Conservation (phyloP, 2,888 invertebrate genomes). For the Noctua janthe region DNA sequence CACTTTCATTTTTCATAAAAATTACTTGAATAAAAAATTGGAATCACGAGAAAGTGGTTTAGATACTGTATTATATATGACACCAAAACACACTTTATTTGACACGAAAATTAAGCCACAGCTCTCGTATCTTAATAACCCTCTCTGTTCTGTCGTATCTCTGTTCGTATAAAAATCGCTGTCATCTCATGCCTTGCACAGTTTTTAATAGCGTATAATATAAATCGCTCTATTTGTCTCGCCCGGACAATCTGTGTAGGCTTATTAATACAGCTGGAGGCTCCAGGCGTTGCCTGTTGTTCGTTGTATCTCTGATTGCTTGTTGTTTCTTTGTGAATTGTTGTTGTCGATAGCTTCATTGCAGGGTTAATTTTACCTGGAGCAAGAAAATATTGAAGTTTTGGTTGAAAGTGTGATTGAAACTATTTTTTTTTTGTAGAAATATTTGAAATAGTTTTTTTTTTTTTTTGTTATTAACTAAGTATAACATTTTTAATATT, state of each 20-base stretch:
- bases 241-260: constrained; percentile 70
- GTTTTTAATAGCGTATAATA: constrained; percentile 75
- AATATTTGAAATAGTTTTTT: not conserved
- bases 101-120: not conserved
- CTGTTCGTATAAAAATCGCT: constrained; percentile 27
- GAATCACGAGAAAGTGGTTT: constrained; percentile 22
- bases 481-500: too few relatives aligned
- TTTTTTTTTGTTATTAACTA: too few relatives aligned
- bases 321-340: constrained; percentile 36
- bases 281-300: constrained; percentile 38
- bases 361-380: constrained; percentile 34
- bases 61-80: too few relatives aligned
- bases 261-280: constrained; percentile 69
- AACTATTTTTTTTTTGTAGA: not conserved
- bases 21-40: constrained; percentile 39
- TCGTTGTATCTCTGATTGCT: constrained; percentile 30
- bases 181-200: constrained; percentile 37
- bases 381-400: not conserved
- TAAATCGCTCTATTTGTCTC: constrained; percentile 78
- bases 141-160: not conserved
- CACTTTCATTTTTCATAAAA: constrained; percentile 50
- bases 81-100: not conserved
- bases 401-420: not conserved
- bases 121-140: not conserved
- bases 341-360: constrained; percentile 33